phyloP scores from a whole-genome alignment of 2,888 invertebrate genomes.

The Xiphydria camelus region DNA sequence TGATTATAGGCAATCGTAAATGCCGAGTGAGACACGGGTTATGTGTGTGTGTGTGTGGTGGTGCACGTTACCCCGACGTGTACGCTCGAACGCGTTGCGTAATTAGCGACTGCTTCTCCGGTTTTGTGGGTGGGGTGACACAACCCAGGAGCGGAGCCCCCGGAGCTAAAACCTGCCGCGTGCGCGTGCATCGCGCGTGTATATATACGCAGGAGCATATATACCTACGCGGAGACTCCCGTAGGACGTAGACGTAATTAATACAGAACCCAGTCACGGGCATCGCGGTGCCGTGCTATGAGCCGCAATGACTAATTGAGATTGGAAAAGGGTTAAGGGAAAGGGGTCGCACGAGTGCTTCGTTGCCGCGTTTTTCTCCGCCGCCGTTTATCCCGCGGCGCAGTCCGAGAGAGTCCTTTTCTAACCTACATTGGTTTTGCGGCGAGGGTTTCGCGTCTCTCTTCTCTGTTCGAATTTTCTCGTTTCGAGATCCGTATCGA shows the following conservation, averaged over 20 bases:
- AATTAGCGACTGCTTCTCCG: conserved; percentile 45
- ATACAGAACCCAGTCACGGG: conserved; percentile 28
- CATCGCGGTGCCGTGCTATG: conserved; percentile 27
- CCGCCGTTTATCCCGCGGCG: too few relatives aligned
- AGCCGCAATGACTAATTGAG: conserved; percentile 45
- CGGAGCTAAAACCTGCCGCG: conserved; percentile 22
- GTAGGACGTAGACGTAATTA: conserved; percentile 29
- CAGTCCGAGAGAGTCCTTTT: too few relatives aligned
- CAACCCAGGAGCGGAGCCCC: neutral
- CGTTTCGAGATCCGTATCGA: too few relatives aligned
- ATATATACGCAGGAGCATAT: neutral
- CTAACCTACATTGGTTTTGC: too few relatives aligned
- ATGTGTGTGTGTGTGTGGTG: too few relatives aligned
- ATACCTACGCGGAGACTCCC: neutral
- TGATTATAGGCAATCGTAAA: conserved; percentile 1
- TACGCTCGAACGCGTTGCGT: conserved; percentile 46
- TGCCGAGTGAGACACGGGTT: neutral
- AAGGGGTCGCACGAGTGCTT: neutral
- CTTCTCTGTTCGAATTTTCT: too few relatives aligned
- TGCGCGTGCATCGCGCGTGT: conserved; percentile 26
- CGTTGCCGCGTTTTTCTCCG: too few relatives aligned
- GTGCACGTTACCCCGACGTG: conserved; percentile 32
- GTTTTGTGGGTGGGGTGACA: conserved; percentile 36
- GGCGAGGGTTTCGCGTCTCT: too few relatives aligned
- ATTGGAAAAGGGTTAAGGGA: conserved; percentile 31